Base-by-base conservation (phyloP, 2,888 invertebrate genomes). In the Hylaea fasciaria region DNA sequence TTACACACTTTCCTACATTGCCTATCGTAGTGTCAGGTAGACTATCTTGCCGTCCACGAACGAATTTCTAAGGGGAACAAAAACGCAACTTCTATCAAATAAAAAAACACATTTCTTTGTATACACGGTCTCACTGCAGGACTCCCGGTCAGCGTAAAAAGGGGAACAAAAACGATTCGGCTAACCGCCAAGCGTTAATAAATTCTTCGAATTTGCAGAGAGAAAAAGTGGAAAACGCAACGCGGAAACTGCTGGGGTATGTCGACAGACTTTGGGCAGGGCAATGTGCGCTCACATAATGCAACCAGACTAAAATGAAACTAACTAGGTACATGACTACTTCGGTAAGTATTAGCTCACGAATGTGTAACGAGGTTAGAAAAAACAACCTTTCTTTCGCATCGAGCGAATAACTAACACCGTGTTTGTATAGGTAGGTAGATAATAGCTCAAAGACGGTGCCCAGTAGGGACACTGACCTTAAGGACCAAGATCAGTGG, bases 131-230 rank as follows among this genome's bases (percentile, higher is more conserved):
- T 68, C 76, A 65, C 78, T 78, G 81, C 82, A 82, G 76, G 77
- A 82, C 76, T 74, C 71, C n/a, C 74, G 80, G 81, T 77, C 82
- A 79, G 76, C 73, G 74, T 76, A 83, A 87, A 87, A 88, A 82
- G 73, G 77, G 70, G 74, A 80, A 81, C 81, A 85, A 88, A 86
- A 88, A 85, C 80, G 68, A 74, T 83, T 81, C 86, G 85, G 86
- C 85, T 84, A 83, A 88, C 89, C 90, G 85, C 89, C 84, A 85
- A 88, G 83, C 86, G 87, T 86, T 88, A 88, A 89, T 90, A 89
- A 90, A 89, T 90, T 89, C 86, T 85, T 86, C 76, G 85, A 85
- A 87, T 87, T 86, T 87, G 82, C 78, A 72, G 81, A 75, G 74
- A 69, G 77, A 76, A 74, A 76, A 74, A 76, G 77, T 72, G 81